Percentiles rank a stretch among this genome's conserved stretches.
Evolutionary conservation across 1,140 invertebrate species (phyloP).

Genomic region (Diploscapter pachys): DNA sequence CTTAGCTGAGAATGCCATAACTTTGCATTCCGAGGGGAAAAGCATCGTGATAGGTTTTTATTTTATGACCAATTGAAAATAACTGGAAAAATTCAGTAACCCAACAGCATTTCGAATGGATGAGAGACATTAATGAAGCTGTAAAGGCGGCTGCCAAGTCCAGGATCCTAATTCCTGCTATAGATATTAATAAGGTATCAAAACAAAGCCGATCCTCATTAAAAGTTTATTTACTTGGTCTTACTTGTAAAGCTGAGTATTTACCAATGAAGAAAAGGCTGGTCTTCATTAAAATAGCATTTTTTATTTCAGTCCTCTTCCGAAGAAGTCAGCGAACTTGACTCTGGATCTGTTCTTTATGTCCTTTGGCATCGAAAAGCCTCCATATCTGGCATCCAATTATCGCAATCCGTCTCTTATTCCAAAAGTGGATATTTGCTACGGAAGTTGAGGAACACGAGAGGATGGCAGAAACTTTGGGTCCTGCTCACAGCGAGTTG

Average conservation of each 20-base stretch:
- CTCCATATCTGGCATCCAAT: slow-evolving; percentile 17
- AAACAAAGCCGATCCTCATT: slow-evolving; percentile 4
- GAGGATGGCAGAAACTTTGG: slow-evolving; percentile 95
- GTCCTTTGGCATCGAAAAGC: slow-evolving; percentile 74
- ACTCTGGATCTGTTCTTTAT: background rate
- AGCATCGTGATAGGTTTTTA: slow-evolving; percentile 16
- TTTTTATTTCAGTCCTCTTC: background rate
- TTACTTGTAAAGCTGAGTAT: background rate
- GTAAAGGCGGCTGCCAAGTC: slow-evolving; percentile 22
- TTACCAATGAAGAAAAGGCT: slow-evolving; percentile 20
- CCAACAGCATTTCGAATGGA: slow-evolving; percentile 7
- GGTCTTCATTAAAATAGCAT: slow-evolving; percentile 9
- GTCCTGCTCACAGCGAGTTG: slow-evolving; percentile 94
- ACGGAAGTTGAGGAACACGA: slow-evolving; percentile 33
- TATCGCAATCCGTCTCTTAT: slow-evolving; percentile 15
- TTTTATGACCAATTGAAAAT: no score
- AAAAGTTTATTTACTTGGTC: background rate
- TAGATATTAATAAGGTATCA: slow-evolving; percentile 27
- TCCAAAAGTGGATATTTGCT: slow-evolving; percentile 52
- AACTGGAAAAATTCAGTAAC: background rate
- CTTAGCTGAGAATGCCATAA: slow-evolving; percentile 9
- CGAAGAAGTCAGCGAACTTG: no score
- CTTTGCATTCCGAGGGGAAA: slow-evolving; percentile 24
- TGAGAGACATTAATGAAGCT: slow-evolving; percentile 28
- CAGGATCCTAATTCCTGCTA: slow-evolving; percentile 12